Evolutionary conservation across 2,888 invertebrate species (phyloP).

Genomic region (Syrista parreyssii): DNA sequence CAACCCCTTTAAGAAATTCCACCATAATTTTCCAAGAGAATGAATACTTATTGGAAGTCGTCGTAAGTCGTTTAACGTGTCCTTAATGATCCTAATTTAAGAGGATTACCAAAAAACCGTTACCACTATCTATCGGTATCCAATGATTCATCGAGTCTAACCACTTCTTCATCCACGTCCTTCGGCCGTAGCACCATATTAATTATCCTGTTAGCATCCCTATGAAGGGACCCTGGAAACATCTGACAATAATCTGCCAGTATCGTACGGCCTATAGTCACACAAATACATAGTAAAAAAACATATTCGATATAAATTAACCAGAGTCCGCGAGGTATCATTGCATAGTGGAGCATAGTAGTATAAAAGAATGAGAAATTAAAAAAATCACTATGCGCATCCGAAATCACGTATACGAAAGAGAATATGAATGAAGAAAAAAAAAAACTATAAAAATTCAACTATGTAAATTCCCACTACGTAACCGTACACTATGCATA

Average conservation of each 20-base stretch:
- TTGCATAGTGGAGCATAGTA: too few relatives aligned
- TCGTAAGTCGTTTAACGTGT: neutral
- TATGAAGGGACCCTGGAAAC: neutral
- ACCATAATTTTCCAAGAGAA: neutral
- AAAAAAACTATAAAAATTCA: neutral
- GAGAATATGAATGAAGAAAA: too few relatives aligned
- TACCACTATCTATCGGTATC: neutral
- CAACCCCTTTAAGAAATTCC: neutral
- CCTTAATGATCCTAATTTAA: neutral
- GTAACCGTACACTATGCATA: neutral
- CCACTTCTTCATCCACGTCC: neutral
- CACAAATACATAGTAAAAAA: neutral
- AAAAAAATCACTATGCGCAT: neutral
- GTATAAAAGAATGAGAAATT: too few relatives aligned
- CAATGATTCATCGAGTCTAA: neutral
- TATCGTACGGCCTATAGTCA: neutral
- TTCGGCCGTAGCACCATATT: neutral
- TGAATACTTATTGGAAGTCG: neutral
- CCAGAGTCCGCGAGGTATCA: neutral
- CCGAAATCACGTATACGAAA: neutral
- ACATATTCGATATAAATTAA: neutral
- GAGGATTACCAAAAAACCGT: neutral
- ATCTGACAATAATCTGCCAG: neutral
- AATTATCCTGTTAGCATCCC: neutral
- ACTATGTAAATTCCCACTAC: neutral